Base-by-base conservation (phyloP, 2,113 vertebrate genomes). In the Chelonoidis abingdonii region DNA sequence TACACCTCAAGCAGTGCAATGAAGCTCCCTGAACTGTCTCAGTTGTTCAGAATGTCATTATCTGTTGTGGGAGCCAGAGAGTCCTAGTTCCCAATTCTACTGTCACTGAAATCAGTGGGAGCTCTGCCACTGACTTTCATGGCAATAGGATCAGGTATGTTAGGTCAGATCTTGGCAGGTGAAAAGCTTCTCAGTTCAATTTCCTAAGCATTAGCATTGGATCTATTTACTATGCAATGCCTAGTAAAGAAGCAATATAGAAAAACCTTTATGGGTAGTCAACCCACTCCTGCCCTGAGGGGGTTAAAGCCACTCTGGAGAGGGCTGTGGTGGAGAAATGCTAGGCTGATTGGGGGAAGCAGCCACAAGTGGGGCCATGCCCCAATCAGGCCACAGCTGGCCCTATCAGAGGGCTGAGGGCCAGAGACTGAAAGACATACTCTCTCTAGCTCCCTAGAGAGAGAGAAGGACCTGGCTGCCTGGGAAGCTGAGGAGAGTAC, bases 181-280 rank as follows among this genome's bases (percentile, higher is more conserved):
- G 19, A 5, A 93, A 78, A 92, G 41, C 78, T 94, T 0, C 10
- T 78, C 87, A n/a, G 57, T 92, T 84, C 69, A 76, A 35, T 75
- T 54, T 87, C 16, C 41, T 86, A 80, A 88, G 38, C 16, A 87
- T 53, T 87, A 94, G 62, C 1, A 2, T 72, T 41, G 49, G 4
- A 4, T 80, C 5, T 93, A 10, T 90, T 94, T 92, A 81, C 83
- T 84, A 92, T 92, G 59, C 5, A 59, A 9, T 49, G 50, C 16
- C 27, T 90, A 93, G 89, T 84, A 86, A 94, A 93, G 47, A 95
- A 85, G 35, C 31, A 93, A 17, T 41, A 62, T 22, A 89, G 22
- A 21, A 17, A 89, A 88, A 84, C 53, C 69, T 47, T 85, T 83
- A 47, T 27, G 93, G 72, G 53, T 50, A 2, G 13, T 50, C 13